Evolutionary conservation across 2,888 invertebrate genomes (phyloP), one percentile per base, ranked within the genome.

Genomic region (Hyppa rectilinea): DNA sequence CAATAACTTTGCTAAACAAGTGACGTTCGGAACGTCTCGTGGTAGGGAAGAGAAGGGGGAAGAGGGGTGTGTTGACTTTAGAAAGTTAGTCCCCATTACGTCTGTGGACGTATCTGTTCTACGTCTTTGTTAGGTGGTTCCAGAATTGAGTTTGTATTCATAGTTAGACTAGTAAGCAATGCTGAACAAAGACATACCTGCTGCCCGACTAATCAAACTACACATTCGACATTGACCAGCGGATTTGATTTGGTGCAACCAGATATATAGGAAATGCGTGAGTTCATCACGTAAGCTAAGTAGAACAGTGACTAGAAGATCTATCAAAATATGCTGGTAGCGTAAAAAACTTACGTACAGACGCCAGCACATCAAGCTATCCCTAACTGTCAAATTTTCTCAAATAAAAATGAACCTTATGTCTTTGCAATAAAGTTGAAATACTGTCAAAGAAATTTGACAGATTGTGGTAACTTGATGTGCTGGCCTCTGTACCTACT

Each of bases 1-100:
- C 83, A 83, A 81, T 84, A 86, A 88, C 78, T 87, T 88, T 67
- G 64, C 69, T 56, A 82, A 82, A 81, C 81, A 86, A 84, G 77
- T 87, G 86, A 78, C 87, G 81, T 70, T 74, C 71, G 53, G 55
- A 69, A 66, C 70, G 78, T 84, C 81, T 69, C 75, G 75, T 77
- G 71, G 70, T 80, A 75, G 45, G 29, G 49, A 55, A 50, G 20
- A 26, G 31, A 58, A 40, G 56, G 55, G 49, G 9, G 26, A 23
- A 23, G 14, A 62, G 67, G 71, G 73, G 40, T 60, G 62, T 82
- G 80, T 86, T 85, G 83, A 84, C 83, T 84, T 82, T 81, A 74
- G 65, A 75, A 85, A 85, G 81, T 87, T 87, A 83, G 81, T 71
- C 75, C 75, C 74, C 71, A 78, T 85, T 83, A 83, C 75, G 59